A percentile compares a stretch with the other conserved stretches of the same genome.
phyloP scores from a whole-genome alignment of 2,888 invertebrate species.

The Halocaridina rubra region DNA sequence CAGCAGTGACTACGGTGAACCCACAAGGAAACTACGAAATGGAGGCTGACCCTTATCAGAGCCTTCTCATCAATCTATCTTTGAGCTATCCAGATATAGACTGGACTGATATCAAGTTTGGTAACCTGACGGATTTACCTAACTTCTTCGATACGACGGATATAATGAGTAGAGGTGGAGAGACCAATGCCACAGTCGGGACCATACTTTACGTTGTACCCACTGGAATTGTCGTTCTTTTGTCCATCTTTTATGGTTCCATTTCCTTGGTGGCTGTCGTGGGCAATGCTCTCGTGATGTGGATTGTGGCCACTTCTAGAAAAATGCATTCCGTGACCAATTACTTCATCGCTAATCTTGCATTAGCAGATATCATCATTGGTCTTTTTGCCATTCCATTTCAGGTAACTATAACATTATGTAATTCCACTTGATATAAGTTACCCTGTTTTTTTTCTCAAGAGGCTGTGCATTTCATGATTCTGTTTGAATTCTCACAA shows the following conservation, averaged over 20 bases:
- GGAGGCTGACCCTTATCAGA: neutral
- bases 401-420: no score
- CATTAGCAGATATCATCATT: slow-evolving; percentile 86
- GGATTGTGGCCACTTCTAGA: slow-evolving; percentile 79
- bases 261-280: slow-evolving; percentile 84
- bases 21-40: neutral
- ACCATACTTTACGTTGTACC: slow-evolving; percentile 78
- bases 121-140: slow-evolving; percentile 31
- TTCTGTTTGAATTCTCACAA: no score
- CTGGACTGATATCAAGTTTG: slow-evolving; percentile 72
- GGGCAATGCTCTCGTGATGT: slow-evolving; percentile 87
- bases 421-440: no score
- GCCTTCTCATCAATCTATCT: slow-evolving; percentile 7
- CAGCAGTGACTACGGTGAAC: neutral
- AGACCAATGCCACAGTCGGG: slow-evolving; percentile 24
- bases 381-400: slow-evolving; percentile 88
- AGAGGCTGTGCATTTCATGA: no score
- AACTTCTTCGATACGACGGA: neutral
- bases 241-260: slow-evolving; percentile 83
- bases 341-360: slow-evolving; percentile 76
- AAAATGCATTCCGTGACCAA: slow-evolving; percentile 70
- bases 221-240: slow-evolving; percentile 77
- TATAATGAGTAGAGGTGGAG: neutral
- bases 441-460: no score
- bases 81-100: slow-evolving; percentile 74